Percentiles rank a stretch among this genome's conserved stretches.
phyloP scores from a whole-genome alignment of 1,140 invertebrate species.

The Anastrepha ludens region DNA sequence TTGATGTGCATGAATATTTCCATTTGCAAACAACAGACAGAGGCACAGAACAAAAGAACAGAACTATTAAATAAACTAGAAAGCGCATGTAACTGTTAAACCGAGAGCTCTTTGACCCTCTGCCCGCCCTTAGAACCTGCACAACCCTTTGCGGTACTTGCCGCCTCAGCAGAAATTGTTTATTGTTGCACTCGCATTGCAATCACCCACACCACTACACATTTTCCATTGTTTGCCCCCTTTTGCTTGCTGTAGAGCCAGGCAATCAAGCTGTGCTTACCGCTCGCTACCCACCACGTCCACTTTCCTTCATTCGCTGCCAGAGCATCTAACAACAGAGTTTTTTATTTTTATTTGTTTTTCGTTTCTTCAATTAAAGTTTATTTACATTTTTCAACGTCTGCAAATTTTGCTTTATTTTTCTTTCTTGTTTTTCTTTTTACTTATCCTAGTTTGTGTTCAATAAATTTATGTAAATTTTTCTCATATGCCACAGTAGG shows the following conservation, averaged over 20 bases:
- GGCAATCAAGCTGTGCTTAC: constrained; percentile 27
- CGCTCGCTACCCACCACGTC: background rate
- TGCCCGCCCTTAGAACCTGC: background rate
- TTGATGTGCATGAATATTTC: constrained; percentile 27
- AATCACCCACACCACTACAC: constrained; percentile 17
- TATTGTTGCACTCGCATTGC: constrained; percentile 18
- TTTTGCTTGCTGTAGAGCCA: background rate
- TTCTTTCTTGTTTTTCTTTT: constrained; percentile 7
- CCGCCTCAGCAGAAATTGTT: constrained; percentile 25
- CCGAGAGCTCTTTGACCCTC: background rate
- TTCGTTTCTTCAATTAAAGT: constrained; percentile 46
- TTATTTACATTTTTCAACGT: constrained; percentile 50
- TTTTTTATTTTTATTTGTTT: constrained; percentile 32
- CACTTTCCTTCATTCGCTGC: background rate
- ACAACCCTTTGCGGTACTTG: background rate
- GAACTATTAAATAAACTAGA: background rate
- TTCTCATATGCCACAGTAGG: background rate
- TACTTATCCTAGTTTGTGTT: constrained; percentile 15
- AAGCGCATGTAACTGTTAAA: background rate
- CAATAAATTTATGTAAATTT: constrained; percentile 9
- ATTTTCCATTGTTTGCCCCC: constrained; percentile 4
- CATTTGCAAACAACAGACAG: constrained; percentile 10
- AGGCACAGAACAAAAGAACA: background rate
- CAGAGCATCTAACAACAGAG: background rate
- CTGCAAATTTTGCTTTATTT: constrained; percentile 34